Evolutionary conservation across 2,113 vertebrate species (phyloP).

Genomic region (Scartelaos histophorus): DNA sequence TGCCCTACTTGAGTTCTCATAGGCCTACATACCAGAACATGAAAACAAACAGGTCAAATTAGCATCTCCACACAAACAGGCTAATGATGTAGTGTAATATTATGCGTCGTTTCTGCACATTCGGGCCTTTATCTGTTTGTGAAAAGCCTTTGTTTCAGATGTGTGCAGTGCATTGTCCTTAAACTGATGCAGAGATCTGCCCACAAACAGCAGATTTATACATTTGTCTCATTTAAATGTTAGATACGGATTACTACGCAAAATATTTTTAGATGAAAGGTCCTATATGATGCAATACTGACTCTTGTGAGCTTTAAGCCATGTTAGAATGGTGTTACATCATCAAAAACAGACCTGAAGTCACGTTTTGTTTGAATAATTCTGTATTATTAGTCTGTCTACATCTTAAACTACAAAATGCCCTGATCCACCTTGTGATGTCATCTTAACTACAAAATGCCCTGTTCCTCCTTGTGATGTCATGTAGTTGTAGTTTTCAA

Average conservation of each 20-base stretch:
- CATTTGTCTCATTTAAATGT: not conserved
- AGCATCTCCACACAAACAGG: not conserved
- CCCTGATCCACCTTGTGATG: too few relatives aligned
- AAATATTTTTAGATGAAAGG: too few relatives aligned
- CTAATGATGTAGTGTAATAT: not conserved
- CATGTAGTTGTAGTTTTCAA: too few relatives aligned
- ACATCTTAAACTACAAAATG: too few relatives aligned
- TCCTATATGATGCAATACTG: too few relatives aligned
- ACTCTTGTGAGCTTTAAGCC: too few relatives aligned
- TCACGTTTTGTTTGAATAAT: too few relatives aligned
- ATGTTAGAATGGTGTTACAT: too few relatives aligned
- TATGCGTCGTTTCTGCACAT: not conserved
- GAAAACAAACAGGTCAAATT: not conserved
- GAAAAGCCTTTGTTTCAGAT: slow-evolving; percentile 1
- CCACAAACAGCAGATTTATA: not conserved
- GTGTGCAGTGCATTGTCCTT: not conserved
- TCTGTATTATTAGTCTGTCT: too few relatives aligned
- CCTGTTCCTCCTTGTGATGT: too few relatives aligned
- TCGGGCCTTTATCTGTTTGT: not conserved
- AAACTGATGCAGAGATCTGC: not conserved
- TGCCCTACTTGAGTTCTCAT: not conserved
- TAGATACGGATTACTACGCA: not conserved
- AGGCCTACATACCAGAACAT: not conserved
- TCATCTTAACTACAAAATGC: too few relatives aligned
- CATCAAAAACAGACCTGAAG: too few relatives aligned